phyloP scores from a whole-genome alignment of 2,888 invertebrate species.

The Leptura quadrifasciata region DNA sequence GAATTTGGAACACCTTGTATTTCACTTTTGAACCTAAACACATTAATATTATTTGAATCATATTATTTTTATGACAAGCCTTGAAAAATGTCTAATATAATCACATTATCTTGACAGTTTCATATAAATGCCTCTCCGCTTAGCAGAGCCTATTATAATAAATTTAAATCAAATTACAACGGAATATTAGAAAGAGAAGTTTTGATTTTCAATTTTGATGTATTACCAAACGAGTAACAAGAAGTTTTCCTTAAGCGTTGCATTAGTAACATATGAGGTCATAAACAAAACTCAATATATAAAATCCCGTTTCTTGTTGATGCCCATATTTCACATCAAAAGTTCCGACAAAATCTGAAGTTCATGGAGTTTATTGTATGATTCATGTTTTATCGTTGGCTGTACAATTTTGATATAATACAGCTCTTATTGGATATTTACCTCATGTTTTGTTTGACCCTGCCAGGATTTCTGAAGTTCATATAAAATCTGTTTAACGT shows the following conservation, averaged over 20 bases:
- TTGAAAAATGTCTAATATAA: background rate
- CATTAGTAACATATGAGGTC: slow-evolving; percentile 17
- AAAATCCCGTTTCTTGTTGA: slow-evolving; percentile 14
- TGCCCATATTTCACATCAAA: slow-evolving; percentile 23
- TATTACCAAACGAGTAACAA: background rate
- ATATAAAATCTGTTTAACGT: slow-evolving; percentile 9
- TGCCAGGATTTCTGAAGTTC: background rate
- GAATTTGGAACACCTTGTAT: no score
- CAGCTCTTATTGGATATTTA: background rate
- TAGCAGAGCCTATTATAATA: background rate
- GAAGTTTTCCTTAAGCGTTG: slow-evolving; percentile 20
- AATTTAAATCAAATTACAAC: slow-evolving; percentile 9
- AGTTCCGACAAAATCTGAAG: slow-evolving; percentile 2
- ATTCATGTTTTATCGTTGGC: background rate
- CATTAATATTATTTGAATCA: background rate
- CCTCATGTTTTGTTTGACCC: background rate
- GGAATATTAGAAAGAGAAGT: background rate
- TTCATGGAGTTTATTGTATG: background rate
- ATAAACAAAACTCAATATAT: slow-evolving; percentile 27
- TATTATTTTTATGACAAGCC: background rate
- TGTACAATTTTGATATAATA: background rate
- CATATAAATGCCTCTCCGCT: background rate
- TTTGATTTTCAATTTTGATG: slow-evolving; percentile 15
- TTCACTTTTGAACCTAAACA: background rate
- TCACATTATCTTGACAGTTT: background rate